Base-by-base conservation (phyloP, 2,113 vertebrate species). In the Tachuris rubrigastra region DNA sequence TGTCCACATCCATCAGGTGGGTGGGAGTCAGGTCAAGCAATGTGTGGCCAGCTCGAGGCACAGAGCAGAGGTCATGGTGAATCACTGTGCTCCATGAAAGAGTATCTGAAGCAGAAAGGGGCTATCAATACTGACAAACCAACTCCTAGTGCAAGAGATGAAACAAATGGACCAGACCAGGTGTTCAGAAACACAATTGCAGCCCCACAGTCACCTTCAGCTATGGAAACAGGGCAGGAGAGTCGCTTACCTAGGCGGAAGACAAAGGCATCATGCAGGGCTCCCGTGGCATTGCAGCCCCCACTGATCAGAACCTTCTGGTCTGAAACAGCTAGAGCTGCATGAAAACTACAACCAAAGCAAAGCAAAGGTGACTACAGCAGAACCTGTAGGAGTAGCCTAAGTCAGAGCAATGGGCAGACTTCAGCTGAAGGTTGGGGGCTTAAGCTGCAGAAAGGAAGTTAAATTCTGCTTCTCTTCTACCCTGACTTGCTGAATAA, bases 231-330 rank as follows among this genome's bases (percentile, higher is more conserved):
- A 1, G 11, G 33, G 28, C 41, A 24, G 53, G 47, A 88, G 20
- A 47, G 27, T 46, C 16, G 80, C 98, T 97, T 81, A 99, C 99
- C 98, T 25, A 97, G 85, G 77, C 97, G 98, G 74, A 99, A 99
- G 68, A 98, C 72, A 71, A 98, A 98, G 3, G 98, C 94, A 95
- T 99, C 99, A 47, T 97, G 97, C 69, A 99, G 97, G 50, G 98
- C 98, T 92, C 98, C 98, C 8, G 96, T 97, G 63, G 98, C 95
- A 97, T 98, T 98, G 93, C 98, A 98, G 39, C 99, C 99, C 49
- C 99, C 99, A 53, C 98, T 98, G 94, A 99, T 96, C 85, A 99
- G 93, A 93, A 99, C 87, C 93, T 97, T 98, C 97, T 98, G 97
- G 90, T 98, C 97, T 1, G 98, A 98, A 83, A 99, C 96, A 76